Base-by-base conservation (phyloP, 2,888 invertebrate genomes). In the Nowickia ferox region DNA sequence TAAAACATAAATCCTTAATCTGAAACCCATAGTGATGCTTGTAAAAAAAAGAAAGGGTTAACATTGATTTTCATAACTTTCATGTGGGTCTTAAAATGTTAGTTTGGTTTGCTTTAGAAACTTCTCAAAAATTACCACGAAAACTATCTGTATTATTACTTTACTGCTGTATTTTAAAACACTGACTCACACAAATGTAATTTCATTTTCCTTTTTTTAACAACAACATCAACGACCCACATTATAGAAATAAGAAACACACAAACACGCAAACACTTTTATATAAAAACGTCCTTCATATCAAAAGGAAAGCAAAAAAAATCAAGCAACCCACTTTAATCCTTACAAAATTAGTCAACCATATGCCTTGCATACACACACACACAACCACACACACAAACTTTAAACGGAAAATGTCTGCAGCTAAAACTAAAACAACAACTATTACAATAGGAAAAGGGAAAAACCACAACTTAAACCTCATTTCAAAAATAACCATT, bases 81-180 rank as follows among this genome's bases (percentile, higher is more conserved):
- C n/a, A 57, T 66, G 46, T 66, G 55, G 17, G 48, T 13, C 17
- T 38, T 17, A 17, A 2, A 57, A 40, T 48, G 17, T 38, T 6
- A n/a, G 63, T 57, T 69, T 40, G 38, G 75, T 75, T 78, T 51
- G 53, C 66, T 46, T 46, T 71, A 46, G 19, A 13, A 66, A 84
- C 72, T 75, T 61, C n/a, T 53, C 0, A 80, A 80, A 84, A 66
- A 30, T 84, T 78, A 74, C 82, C 85, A 82, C 82, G 65, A 75
- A 85, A 85, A 75, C 82, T 82, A 75, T 85, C 74, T 75, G 71
- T 80, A 78, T 85, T 81, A 81, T 78, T 80, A 84, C 61, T 69
- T 59, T 65, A 77, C 77, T 77, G 69, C 72, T 55, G 77, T 78
- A 75, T 84, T 78, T 76, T 63, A 55, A 44, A 69, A 65, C 42